Evolutionary conservation across 1,140 invertebrate genomes (phyloP), one percentile per base, ranked within the genome.

Genomic region (Drosophila mauritiana): DNA sequence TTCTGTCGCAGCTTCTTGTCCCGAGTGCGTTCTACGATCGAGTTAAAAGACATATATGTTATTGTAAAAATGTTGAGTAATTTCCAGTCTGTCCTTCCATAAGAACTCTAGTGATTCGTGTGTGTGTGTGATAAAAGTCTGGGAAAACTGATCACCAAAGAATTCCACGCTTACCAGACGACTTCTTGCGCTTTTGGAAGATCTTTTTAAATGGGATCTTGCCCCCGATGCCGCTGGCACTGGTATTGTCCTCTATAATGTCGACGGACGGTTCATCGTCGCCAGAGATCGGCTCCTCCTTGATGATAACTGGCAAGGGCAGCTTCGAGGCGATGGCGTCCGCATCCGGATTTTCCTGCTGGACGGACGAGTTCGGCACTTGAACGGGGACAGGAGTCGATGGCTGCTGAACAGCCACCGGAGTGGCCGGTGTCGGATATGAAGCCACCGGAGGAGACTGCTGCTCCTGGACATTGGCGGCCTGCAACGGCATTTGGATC

Each of bases 181-280:
- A 89, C 85, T 92, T 92, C 78, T 92, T 92, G 52, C 90, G 84
- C 48, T 83, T 91, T 51, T 80, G 78, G 11, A 92, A 92, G 34
- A 92, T 92, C 52, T 92, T 91, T 46, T 91, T 92, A 11, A 91
- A 92, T 34, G 80, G 78, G n/a, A 91, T 76, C 75, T 90, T 92
- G 7, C 88, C 91, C 2, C 59, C 73, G 5, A 49, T 52, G 27
- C 55, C 31, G 15, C 27, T 51, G 27, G 55, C 49, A 49, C 56
- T 76, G 27, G 1, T 8, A 31, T 31, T 31, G 1, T 31, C 27
- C 0, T 78, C 79, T 11, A 62, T 51, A 6, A 67, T 3, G 36
- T 59, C 72, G 17, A 76, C 37, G 31, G 49, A 10, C 5, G 17
- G 17, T 17, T 17, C 1, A 17, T 17, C 17, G 17, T 17, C 17